A percentile compares a stretch with the other conserved stretches of the same genome.
These are phyloP conservation scores for Drosophila setifemur DNA, from an alignment of 1,140 invertebrate species.

Conservation along the genomic window DNA sequence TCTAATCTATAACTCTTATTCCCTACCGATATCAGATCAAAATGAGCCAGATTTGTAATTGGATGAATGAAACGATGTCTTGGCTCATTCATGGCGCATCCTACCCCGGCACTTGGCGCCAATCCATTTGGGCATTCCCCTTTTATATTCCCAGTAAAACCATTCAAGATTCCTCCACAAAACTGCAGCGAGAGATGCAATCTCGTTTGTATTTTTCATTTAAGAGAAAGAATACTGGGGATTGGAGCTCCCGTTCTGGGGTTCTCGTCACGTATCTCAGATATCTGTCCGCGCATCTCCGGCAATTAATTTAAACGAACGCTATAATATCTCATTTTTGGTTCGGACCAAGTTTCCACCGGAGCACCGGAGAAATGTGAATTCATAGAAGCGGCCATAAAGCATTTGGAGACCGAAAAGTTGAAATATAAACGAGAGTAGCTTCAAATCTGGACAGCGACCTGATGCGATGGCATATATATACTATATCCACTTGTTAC, in stretches of 20 bases:
- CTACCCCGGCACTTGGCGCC: slow-evolving; percentile 24
- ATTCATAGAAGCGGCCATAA: slow-evolving; percentile 70
- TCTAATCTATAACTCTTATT: no score
- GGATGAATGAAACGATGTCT: slow-evolving; percentile 23
- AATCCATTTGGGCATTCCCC: slow-evolving; percentile 1
- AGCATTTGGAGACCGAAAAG: slow-evolving; percentile 57
- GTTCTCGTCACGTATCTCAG: slow-evolving; percentile 60
- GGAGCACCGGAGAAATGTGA: slow-evolving; percentile 34
- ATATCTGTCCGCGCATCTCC: slow-evolving; percentile 61
- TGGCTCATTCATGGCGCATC: neutral
- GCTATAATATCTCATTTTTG: slow-evolving; percentile 76
- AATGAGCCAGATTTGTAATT: neutral
- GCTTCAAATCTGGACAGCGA: slow-evolving; percentile 17
- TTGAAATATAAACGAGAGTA: slow-evolving; percentile 35
- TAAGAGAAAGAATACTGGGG: neutral
- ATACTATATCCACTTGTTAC: slow-evolving; percentile 70
- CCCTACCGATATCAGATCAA: slow-evolving; percentile 9
- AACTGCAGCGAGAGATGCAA: slow-evolving; percentile 6
- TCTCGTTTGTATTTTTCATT: slow-evolving; percentile 27
- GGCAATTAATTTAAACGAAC: slow-evolving; percentile 76
- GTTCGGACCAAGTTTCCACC: slow-evolving; percentile 38
- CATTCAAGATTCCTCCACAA: slow-evolving; percentile 37
- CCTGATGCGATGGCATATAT: slow-evolving; percentile 21
- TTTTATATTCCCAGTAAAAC: slow-evolving; percentile 29
- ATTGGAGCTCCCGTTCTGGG: slow-evolving; percentile 34